These are phyloP conservation scores for Tetragonula carbonaria DNA, from an alignment of 2,888 invertebrate genomes.

Conservation along the genomic window DNA sequence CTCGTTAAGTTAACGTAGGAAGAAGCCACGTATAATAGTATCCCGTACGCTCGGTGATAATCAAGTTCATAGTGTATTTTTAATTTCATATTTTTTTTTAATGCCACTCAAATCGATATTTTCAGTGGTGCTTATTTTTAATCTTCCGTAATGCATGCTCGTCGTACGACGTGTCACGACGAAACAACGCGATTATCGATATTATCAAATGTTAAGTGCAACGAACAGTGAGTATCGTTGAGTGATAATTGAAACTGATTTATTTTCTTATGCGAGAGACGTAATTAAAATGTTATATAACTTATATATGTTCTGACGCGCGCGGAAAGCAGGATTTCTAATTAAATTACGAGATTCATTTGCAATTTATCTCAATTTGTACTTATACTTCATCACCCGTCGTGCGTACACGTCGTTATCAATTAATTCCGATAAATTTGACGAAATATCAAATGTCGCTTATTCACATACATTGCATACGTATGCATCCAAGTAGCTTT, in stretches of 20 bases:
- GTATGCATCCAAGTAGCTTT: neutral
- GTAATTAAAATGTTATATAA: no score
- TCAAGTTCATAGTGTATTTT: conserved; percentile 43
- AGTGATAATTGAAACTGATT: no score
- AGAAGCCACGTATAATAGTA: neutral
- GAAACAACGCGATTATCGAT: neutral
- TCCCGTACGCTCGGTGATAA: conserved; percentile 5
- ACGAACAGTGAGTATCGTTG: neutral
- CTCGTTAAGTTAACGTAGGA: neutral
- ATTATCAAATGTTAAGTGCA: neutral
- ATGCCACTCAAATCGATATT: conserved; percentile 49
- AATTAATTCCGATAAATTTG: neutral
- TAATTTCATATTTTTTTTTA: conserved; percentile 34
- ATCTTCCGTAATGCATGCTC: conserved; percentile 29
- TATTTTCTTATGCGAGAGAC: no score
- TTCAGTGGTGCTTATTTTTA: conserved; percentile 50
- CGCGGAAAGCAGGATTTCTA: neutral
- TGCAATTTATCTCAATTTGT: neutral
- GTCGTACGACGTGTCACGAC: neutral
- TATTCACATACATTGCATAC: neutral
- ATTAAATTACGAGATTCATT: neutral
- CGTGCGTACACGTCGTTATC: no score
- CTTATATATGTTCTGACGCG: no score
- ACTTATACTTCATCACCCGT: neutral
- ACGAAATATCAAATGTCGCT: neutral